Percentiles rank a stretch among this genome's conserved stretches.
Evolutionary conservation across 2,797 vertebrate species (phyloP).

Genomic region (Falco cherrug): DNA sequence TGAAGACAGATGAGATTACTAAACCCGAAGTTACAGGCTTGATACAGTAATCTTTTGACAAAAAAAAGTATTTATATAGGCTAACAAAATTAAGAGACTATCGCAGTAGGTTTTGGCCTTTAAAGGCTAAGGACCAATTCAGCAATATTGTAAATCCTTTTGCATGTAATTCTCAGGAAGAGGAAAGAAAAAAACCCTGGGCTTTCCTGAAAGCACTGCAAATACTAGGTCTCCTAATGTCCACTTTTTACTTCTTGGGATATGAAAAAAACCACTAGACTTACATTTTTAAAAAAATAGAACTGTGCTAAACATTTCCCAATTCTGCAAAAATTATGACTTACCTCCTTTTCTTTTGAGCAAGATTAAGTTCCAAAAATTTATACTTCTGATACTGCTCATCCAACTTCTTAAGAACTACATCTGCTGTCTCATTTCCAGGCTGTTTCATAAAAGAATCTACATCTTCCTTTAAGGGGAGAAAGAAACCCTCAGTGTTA

Average conservation of each 20-base stretch:
- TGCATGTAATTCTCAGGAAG: background rate
- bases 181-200: background rate
- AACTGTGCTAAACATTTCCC: background rate
- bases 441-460: slow-evolving; percentile 97
- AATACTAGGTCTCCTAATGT: background rate
- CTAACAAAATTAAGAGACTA: background rate
- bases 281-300: background rate
- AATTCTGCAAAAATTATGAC: slow-evolving; percentile 11
- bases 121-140: background rate
- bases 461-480: slow-evolving; percentile 90
- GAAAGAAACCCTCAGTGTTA: slow-evolving; percentile 53
- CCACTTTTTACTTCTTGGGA: background rate
- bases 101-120: background rate
- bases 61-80: background rate
- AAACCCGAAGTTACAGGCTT: background rate
- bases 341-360: slow-evolving; percentile 95
- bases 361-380: slow-evolving; percentile 98
- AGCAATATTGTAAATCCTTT: background rate
- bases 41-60: background rate
- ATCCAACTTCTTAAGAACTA: slow-evolving; percentile 90
- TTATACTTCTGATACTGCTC: slow-evolving; percentile 99
- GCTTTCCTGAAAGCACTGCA: background rate
- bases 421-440: slow-evolving; percentile 94
- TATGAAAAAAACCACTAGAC: background rate
- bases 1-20: background rate